Evolutionary conservation across 2,113 vertebrate species (phyloP), one percentile per base, ranked within the genome.

Genomic region (Himantopus leucocephalus): DNA sequence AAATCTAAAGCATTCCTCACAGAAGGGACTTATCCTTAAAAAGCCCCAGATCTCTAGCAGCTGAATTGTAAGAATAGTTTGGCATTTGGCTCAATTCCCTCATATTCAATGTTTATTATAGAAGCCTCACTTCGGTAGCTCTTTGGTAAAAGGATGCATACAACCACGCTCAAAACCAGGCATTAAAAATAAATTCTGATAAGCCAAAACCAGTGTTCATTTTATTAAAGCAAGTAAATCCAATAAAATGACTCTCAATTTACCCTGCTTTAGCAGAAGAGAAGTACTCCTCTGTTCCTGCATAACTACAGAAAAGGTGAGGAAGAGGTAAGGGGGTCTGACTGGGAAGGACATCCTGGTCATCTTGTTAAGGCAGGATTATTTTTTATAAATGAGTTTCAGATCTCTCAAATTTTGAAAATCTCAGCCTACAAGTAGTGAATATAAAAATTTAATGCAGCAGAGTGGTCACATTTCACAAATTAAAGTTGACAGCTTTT

Each of bases 321-420:
- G 48, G 43, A 59, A 84, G 56, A 84, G 23, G 7, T 6, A 93
- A 52, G 8, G 47, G 32, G 30, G 17, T 56, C 70, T 81, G 77
- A 71, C 9, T 82, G 70, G 9, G 48, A 82, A 78, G 71, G 48
- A 56, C 30, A 76, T 60, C 10, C 24, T 47, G 11, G 32, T 32
- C 62, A 75, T 52, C 53, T 79, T 4, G 1, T 29, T 60, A 72
- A 52, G 39, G 67, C 37, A 70, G 18, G 32, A 80, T 79, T 85
- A 60, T 58, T 89, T 86, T 37, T 91, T 41, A 76, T 4, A 75
- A 75, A 27, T 43, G n/a, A 77, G n/a, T 72, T 92, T 88, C 64
- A 77, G 67, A 93, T 22, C 29, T 70, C 66, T 64, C 24, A 70
- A 21, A 48, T 64, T 60, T 64, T 88, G 53, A 75, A 81, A 88